Evolutionary conservation across 2,888 invertebrate genomes (phyloP).

Genomic region (Drosophila atroscutellata): DNA sequence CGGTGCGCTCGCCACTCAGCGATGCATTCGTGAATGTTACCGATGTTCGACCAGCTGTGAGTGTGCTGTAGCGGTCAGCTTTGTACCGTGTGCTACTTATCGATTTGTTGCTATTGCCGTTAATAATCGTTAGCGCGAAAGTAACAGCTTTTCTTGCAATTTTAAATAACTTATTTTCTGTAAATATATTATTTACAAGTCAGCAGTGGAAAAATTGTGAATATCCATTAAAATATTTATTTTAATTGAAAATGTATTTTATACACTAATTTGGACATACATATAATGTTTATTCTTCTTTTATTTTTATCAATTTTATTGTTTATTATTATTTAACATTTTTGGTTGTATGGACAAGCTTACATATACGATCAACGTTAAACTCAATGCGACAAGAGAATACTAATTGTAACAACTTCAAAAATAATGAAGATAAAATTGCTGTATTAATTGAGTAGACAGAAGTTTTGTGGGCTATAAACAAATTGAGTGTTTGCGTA

Average conservation of each 20-base stretch:
- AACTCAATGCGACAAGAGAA: not conserved
- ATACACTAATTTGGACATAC: no score
- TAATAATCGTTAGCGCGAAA: slow-evolving; percentile 17
- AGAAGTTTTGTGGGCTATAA: not conserved
- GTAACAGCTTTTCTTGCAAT: not conserved
- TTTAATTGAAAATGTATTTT: not conserved
- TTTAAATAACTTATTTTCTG: not conserved
- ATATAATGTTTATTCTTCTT: not conserved
- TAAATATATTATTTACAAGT: not conserved
- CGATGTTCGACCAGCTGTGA: slow-evolving; percentile 14
- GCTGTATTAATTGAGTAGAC: not conserved
- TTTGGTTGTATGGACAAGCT: not conserved
- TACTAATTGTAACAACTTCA: not conserved
- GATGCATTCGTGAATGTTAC: slow-evolving; percentile 22
- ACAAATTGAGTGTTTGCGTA: not conserved
- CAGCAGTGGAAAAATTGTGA: not conserved
- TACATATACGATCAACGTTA: not conserved
- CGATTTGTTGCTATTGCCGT: slow-evolving; percentile 3
- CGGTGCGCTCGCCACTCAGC: slow-evolving; percentile 17
- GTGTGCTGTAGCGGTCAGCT: slow-evolving; percentile 30
- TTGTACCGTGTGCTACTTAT: not conserved
- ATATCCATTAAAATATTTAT: not conserved
- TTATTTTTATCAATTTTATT: not conserved
- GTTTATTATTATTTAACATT: not conserved
- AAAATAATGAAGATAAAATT: not conserved